Conservation (phyloP, 2,797 vertebrate genomes). For the Enteromius treurensis region DNA sequence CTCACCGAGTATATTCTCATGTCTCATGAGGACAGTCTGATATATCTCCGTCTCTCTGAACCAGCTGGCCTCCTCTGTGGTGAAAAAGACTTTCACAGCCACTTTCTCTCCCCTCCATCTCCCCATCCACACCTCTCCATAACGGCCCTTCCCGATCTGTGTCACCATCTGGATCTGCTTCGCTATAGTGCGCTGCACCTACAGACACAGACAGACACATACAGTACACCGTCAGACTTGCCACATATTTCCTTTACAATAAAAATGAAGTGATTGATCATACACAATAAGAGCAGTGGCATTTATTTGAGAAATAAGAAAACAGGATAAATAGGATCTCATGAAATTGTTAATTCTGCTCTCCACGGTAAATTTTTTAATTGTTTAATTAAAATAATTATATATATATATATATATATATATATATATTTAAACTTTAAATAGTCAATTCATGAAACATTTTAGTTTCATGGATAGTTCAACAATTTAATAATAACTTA, state of each 20-base stretch:
- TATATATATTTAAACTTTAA: too few relatives aligned
- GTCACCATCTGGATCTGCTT: constrained; percentile 99
- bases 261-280: background rate
- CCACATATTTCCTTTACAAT: background rate
- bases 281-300: background rate
- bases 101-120: constrained; percentile 95
- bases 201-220: background rate
- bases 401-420: too few relatives aligned
- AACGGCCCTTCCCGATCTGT: constrained; percentile 95
- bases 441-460: too few relatives aligned
- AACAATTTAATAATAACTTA: too few relatives aligned
- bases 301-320: background rate
- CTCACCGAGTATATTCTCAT: constrained; percentile 96
- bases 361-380: too few relatives aligned
- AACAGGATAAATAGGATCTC: background rate
- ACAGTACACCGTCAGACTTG: background rate
- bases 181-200: constrained; percentile 98
- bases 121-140: constrained; percentile 98
- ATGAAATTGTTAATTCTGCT: too few relatives aligned
- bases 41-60: constrained; percentile 98
- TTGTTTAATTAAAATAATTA: too few relatives aligned
- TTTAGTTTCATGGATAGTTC: too few relatives aligned
- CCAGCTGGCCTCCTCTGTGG: constrained; percentile 97
- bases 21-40: constrained; percentile 96
- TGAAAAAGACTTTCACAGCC: constrained; percentile 97